A percentile compares a stretch with the other conserved stretches of the same genome.
Conservation (phyloP, 2,113 vertebrate genomes). For the Oncorhynchus mykiss region DNA sequence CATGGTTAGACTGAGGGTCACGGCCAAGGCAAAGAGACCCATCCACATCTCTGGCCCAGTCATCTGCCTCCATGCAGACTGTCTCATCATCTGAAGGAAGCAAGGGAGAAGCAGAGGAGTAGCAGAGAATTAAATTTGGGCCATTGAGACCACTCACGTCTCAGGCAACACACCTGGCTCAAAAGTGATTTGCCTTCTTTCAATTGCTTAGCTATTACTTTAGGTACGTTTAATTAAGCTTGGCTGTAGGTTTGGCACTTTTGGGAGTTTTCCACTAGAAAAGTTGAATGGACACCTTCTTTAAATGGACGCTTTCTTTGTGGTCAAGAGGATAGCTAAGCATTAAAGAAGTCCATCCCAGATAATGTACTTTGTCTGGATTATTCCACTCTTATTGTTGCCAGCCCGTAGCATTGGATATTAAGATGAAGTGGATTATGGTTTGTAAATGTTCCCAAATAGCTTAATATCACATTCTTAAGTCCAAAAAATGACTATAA, state of each 20-base stretch:
- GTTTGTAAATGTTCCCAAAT: slow-evolving; percentile 57
- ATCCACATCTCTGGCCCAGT: slow-evolving; percentile 43
- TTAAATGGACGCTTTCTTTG: neutral
- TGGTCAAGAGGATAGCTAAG: slow-evolving; percentile 16
- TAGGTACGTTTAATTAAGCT: too few relatives aligned
- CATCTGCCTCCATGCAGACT: slow-evolving; percentile 25
- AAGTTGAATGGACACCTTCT: neutral
- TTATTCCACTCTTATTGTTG: slow-evolving; percentile 69
- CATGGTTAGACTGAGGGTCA: slow-evolving; percentile 10
- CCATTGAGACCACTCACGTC: neutral
- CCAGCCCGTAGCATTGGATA: slow-evolving; percentile 55
- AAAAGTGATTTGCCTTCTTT: too few relatives aligned
- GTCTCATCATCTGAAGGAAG: slow-evolving; percentile 49
- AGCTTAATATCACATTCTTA: slow-evolving; percentile 60
- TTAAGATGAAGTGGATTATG: slow-evolving; percentile 66
- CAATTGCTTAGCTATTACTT: too few relatives aligned
- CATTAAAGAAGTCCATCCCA: slow-evolving; percentile 32
- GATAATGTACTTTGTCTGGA: slow-evolving; percentile 41
- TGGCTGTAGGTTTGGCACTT: neutral
- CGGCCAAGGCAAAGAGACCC: slow-evolving; percentile 33
- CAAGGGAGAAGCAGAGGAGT: neutral
- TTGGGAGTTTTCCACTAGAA: neutral
- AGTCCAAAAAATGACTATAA: slow-evolving; percentile 12
- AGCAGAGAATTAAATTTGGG: neutral
- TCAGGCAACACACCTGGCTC: too few relatives aligned